A percentile compares a stretch with the other conserved stretches of the same genome.
Conservation (phyloP, 2,888 invertebrate genomes). For the Operophtera brumata region DNA sequence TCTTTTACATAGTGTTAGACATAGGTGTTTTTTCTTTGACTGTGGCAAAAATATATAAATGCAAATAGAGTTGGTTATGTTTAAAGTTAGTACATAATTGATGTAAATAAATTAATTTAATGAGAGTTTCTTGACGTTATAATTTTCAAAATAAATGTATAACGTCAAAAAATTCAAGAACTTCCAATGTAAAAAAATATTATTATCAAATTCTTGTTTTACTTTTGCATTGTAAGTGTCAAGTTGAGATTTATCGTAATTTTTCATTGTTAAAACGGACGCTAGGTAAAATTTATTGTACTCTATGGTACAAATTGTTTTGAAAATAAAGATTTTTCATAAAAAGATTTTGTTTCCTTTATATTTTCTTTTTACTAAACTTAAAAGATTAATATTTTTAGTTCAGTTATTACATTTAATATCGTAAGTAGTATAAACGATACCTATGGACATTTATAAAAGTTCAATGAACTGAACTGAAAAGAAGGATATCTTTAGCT, state of each 20-base stretch:
- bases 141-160: not conserved
- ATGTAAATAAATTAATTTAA: not conserved
- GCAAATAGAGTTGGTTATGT: not conserved
- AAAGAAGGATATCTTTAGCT: too few species aligned
- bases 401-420: too few species aligned
- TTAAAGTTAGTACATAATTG: not conserved
- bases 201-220: not conserved
- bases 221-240: constrained; percentile 8
- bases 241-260: constrained; percentile 41
- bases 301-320: constrained; percentile 65
- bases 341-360: constrained; percentile 18
- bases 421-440: too few species aligned
- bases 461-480: too few species aligned
- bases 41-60: constrained; percentile 1
- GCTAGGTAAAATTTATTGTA: constrained; percentile 69
- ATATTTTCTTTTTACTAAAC: too few species aligned
- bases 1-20: not conserved
- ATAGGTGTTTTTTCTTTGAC: not conserved
- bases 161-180: not conserved
- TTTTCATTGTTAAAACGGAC: constrained; percentile 62
- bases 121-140: not conserved
- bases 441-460: too few species aligned
- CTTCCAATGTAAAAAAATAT: constrained; percentile 8
- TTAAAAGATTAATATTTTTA: too few species aligned
- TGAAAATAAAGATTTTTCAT: constrained; percentile 62